Evolutionary conservation across 2,113 vertebrate genomes (phyloP), one percentile per base, ranked within the genome.

Genomic region (Zosterops japonicus): DNA sequence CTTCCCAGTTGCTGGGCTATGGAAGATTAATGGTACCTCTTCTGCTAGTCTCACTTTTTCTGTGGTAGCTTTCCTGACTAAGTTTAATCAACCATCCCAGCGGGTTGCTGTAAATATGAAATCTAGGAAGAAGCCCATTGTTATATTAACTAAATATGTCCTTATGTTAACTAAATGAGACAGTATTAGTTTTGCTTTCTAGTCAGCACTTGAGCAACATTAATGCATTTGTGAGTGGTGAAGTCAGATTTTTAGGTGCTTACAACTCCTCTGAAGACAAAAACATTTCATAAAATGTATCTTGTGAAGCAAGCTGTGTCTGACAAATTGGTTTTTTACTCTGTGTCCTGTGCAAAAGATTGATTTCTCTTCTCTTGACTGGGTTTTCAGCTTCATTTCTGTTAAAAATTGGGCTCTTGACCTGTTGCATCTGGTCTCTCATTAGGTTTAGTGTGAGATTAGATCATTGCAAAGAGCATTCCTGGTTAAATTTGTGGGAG

Each of bases 11-110:
- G 61, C 81, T 83, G 59, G 49, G 64, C 68, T 95, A 35, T 89
- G 31, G 65, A 93, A 87, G 95, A 96, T 94, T 95, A 94, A 97
- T 94, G 71, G 72, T 55, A 93, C 19, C 53, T 60, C 76, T 92
- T 87, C 77, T 53, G 36, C 88, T 67, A 74, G 49, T 90, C 63
- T 83, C 61, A 33, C 39, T 55, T 59, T 72, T 83, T 84, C 41
- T 83, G 59, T 86, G 28, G 42, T 79, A 80, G 53, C 60, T 91
- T 80, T 89, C 68, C 47, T 82, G 76, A 61, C 31, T 57, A 57
- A 59, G 36, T 86, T 68, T 78, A 94, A 87, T 92, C 64, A 92
- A 82, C 41, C 65, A 81, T 87, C 49, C 69, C 36, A 57, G 15
- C 64, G 23, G 25, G 24, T 53, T 93, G 80, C 64, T 96, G n/a